Evolutionary conservation across 2,888 invertebrate genomes (phyloP).

Genomic region (Hedya salicella): DNA sequence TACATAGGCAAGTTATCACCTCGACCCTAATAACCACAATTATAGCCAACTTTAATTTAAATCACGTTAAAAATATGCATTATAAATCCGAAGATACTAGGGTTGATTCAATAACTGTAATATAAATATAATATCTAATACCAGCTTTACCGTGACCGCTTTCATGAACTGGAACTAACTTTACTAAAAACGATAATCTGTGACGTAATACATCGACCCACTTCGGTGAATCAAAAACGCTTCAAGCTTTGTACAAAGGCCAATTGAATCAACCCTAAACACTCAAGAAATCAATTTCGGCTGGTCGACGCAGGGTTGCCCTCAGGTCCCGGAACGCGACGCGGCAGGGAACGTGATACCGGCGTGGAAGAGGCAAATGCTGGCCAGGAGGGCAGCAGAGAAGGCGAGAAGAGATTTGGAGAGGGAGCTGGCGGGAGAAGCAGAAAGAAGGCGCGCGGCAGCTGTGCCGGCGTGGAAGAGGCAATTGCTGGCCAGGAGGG

Average conservation of each 20-base stretch:
- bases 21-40: conserved; percentile 5
- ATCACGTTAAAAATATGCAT: background rate
- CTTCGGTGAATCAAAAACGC: conserved; percentile 24
- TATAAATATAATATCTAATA: conserved; percentile 24
- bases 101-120: conserved; percentile 42
- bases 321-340: conserved; percentile 95
- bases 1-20: conserved; percentile 28
- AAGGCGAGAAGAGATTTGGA: conserved; percentile 96
- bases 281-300: conserved; percentile 57
- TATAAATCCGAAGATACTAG: conserved; percentile 18
- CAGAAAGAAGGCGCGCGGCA: conserved; percentile 92
- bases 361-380: conserved; percentile 97
- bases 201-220: background rate
- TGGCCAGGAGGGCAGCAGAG: conserved; percentile 97
- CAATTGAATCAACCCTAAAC: conserved; percentile 41
- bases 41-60: conserved; percentile 20
- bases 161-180: conserved; percentile 8
- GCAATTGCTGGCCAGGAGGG: conserved; percentile 92
- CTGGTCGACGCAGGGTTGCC: conserved; percentile 80
- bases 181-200: conserved; percentile 6
- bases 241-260: conserved; percentile 40
- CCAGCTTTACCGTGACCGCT: conserved; percentile 13
- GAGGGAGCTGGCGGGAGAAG: conserved; percentile 92
- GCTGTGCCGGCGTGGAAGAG: conserved; percentile 98
- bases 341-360: conserved; percentile 95